Conservation (phyloP, 2,113 vertebrate genomes). For the Phaethornis superciliosus region DNA sequence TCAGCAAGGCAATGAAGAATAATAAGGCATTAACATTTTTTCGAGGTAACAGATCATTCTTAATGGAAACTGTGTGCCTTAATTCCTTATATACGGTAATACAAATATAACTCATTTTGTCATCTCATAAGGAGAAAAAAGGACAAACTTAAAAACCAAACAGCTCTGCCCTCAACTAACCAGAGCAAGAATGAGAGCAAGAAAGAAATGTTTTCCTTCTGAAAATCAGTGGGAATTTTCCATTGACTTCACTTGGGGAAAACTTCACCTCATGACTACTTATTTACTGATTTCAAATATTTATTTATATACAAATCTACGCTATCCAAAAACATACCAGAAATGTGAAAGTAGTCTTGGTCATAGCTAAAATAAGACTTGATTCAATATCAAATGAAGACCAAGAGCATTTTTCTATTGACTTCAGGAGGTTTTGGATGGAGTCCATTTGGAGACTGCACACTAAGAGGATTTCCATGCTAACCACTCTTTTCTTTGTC, state of each 20-base stretch:
- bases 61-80: slow-evolving; percentile 28
- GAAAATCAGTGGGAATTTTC: background rate
- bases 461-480: background rate
- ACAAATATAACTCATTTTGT: background rate
- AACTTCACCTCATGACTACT: background rate
- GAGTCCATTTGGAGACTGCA: background rate
- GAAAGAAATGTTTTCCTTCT: background rate
- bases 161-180: background rate
- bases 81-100: background rate
- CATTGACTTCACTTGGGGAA: background rate
- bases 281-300: background rate
- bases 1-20: slow-evolving; percentile 30
- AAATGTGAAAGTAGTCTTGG: background rate
- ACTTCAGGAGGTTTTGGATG: background rate
- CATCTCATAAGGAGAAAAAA: background rate
- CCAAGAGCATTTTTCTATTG: background rate
- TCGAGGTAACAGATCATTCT: slow-evolving; percentile 19
- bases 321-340: background rate
- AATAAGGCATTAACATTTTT: slow-evolving; percentile 51
- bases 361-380: background rate
- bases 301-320: background rate
- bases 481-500: background rate
- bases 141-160: background rate
- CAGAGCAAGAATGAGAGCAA: background rate
- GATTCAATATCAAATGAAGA: background rate